Percentiles rank a stretch among this genome's conserved stretches.
phyloP scores from a whole-genome alignment of 2,113 vertebrate species.

The Macrotus californicus region DNA sequence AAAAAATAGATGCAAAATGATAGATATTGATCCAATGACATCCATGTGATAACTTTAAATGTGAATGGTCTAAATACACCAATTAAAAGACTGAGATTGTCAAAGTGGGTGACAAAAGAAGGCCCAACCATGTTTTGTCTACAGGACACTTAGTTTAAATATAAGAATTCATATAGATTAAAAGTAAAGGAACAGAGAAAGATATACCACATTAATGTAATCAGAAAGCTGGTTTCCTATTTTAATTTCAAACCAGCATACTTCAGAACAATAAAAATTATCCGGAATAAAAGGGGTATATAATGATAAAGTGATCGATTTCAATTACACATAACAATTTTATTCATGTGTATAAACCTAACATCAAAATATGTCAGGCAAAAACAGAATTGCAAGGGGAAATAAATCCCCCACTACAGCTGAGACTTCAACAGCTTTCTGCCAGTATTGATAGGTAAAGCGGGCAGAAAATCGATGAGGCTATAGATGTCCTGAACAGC shows the following conservation, averaged over 20 bases:
- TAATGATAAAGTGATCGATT: background rate
- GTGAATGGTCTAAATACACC: background rate
- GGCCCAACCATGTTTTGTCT: background rate
- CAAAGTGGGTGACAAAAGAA: background rate
- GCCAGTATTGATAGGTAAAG: background rate
- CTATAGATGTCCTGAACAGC: background rate
- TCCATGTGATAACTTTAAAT: background rate
- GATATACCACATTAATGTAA: background rate
- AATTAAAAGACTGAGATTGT: background rate
- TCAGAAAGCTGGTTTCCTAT: background rate
- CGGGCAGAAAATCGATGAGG: background rate
- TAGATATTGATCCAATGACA: background rate
- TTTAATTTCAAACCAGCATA: background rate
- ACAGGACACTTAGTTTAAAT: background rate
- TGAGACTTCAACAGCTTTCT: conserved; percentile 7
- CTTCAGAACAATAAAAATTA: background rate
- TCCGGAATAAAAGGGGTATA: background rate
- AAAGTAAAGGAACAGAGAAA: background rate
- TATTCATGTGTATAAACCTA: background rate
- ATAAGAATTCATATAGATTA: background rate
- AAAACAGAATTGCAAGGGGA: background rate
- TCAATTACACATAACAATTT: background rate
- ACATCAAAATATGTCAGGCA: background rate
- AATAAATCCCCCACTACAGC: background rate
- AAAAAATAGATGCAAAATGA: background rate